phyloP scores from a whole-genome alignment of 2,113 vertebrate genomes.

The Galbula dea region DNA sequence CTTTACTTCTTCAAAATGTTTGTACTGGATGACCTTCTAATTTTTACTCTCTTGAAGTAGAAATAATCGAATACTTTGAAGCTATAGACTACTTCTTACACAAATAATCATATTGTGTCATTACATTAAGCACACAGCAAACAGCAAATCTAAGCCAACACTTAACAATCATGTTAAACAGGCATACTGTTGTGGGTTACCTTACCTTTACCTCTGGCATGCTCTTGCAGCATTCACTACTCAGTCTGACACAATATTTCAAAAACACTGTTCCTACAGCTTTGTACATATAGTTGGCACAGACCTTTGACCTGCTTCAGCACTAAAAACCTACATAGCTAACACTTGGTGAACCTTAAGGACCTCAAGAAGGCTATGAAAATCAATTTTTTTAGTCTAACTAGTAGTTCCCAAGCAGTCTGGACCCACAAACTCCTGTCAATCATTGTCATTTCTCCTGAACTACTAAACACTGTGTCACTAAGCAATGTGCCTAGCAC shows the following conservation, averaged over 20 bases:
- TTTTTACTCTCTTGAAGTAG: not conserved
- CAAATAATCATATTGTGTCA: not conserved
- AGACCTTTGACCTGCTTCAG: constrained; percentile 24
- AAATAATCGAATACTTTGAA: not conserved
- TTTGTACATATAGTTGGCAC: not conserved
- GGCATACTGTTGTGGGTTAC: not conserved
- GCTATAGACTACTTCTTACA: not conserved
- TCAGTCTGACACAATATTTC: constrained; percentile 1
- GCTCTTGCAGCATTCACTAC: not conserved
- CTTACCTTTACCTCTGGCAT: not conserved
- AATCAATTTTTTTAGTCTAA: not conserved
- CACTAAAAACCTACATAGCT: not conserved
- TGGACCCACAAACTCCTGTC: not conserved
- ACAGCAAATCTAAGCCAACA: not conserved
- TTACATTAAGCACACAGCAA: not conserved
- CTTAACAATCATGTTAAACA: not conserved
- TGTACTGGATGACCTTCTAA: not conserved
- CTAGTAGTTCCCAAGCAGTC: not conserved
- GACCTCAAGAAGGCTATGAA: not conserved
- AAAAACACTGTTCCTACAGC: constrained; percentile 13
- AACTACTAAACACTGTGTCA: not conserved
- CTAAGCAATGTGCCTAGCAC: not conserved
- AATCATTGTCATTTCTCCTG: not conserved
- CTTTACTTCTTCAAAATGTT: not conserved
- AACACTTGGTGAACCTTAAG: not conserved